Conservation (phyloP, 2,113 vertebrate genomes). For the Promerops cafer region DNA sequence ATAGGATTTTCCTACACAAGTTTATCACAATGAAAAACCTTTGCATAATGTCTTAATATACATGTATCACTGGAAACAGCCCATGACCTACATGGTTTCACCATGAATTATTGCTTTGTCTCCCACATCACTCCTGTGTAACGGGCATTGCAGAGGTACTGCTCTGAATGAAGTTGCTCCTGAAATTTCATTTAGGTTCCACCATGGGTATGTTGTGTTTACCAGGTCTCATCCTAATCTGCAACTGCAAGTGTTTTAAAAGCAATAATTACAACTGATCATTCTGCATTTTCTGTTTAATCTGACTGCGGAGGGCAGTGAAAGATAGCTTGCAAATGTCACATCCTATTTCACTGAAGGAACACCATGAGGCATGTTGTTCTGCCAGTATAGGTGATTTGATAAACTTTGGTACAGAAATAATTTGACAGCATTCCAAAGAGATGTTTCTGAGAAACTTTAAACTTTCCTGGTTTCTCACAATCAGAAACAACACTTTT, state of each 20-base stretch:
- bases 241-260: not conserved
- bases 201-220: accelerated
- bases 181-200: not conserved
- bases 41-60: not conserved
- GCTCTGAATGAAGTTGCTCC: not conserved
- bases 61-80: not conserved
- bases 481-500: not conserved
- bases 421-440: not conserved
- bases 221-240: not conserved
- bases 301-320: not conserved
- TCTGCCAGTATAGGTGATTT: not conserved
- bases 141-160: not conserved
- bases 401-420: not conserved
- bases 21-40: not conserved
- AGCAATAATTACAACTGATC: not conserved
- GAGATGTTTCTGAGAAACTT: not conserved
- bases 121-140: not conserved
- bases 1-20: not conserved
- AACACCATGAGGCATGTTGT: not conserved
- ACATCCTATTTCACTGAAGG: not conserved
- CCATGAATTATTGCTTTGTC: not conserved
- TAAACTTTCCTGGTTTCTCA: not conserved
- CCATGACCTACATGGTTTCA: not conserved
- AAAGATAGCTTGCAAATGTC: not conserved
- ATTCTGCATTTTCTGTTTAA: not conserved